Evolutionary conservation across 1,140 invertebrate genomes (phyloP).

Genomic region (Heliconius himera): DNA sequence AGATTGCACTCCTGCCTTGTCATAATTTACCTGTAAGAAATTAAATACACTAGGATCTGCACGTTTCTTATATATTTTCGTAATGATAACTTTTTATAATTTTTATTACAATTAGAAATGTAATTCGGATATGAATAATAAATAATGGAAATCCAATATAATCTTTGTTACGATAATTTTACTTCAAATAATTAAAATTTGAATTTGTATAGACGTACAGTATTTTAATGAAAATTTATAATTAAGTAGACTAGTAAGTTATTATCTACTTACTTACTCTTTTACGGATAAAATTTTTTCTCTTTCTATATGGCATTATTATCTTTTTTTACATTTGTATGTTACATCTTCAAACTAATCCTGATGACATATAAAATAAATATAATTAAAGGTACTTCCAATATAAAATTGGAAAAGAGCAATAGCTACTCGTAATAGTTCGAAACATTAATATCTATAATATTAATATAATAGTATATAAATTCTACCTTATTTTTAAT

Average conservation of each 20-base stretch:
- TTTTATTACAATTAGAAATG: no score
- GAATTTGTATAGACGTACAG: neutral
- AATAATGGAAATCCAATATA: no score
- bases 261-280: constrained; percentile 43
- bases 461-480: neutral
- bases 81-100: no score
- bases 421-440: neutral
- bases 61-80: neutral
- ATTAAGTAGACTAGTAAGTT: neutral
- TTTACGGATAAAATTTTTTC: constrained; percentile 45
- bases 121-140: no score
- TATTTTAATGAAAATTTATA: neutral
- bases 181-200: neutral
- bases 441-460: neutral
- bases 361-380: neutral
- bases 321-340: neutral
- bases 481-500: neutral
- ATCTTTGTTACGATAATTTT: neutral
- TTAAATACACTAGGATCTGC: neutral
- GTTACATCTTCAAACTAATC: neutral
- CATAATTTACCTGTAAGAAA: constrained; percentile 44
- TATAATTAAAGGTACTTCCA: neutral
- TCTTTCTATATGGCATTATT: constrained; percentile 52
- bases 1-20: constrained; percentile 49
- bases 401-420: neutral